Conservation (phyloP, 2,113 vertebrate genomes). For the Lichenostomus cassidix region DNA sequence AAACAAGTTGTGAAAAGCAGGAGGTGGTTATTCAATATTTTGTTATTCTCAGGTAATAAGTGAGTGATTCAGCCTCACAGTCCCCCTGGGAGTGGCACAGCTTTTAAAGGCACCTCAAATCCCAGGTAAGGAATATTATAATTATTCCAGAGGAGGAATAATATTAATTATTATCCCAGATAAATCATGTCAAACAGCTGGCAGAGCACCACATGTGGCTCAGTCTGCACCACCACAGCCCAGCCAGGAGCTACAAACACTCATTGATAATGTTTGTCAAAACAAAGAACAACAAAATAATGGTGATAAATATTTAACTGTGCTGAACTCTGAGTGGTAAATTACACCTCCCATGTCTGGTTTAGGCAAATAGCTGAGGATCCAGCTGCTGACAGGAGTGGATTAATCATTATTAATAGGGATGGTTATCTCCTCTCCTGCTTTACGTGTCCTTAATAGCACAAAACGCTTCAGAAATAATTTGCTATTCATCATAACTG, state of each 20-base stretch:
- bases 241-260: neutral
- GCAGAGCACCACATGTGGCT: neutral
- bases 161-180: neutral
- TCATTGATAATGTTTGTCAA: neutral
- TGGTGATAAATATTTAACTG: neutral
- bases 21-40: neutral
- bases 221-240: neutral
- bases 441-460: constrained; percentile 54
- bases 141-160: neutral
- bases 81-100: neutral
- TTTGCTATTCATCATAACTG: constrained; percentile 23
- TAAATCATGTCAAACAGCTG: neutral
- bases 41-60: neutral
- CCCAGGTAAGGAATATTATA: fast-evolving
- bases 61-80: neutral
- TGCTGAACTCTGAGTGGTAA: neutral
- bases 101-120: neutral
- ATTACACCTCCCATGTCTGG: neutral
- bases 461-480: constrained; percentile 52
- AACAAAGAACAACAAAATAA: neutral
- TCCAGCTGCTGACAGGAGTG: neutral
- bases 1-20: neutral
- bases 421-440: constrained; percentile 56
- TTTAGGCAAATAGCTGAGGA: neutral
- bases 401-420: constrained; percentile 71